Base-by-base conservation (phyloP, 1,140 invertebrate genomes). In the Vollenhovia emeryi region DNA sequence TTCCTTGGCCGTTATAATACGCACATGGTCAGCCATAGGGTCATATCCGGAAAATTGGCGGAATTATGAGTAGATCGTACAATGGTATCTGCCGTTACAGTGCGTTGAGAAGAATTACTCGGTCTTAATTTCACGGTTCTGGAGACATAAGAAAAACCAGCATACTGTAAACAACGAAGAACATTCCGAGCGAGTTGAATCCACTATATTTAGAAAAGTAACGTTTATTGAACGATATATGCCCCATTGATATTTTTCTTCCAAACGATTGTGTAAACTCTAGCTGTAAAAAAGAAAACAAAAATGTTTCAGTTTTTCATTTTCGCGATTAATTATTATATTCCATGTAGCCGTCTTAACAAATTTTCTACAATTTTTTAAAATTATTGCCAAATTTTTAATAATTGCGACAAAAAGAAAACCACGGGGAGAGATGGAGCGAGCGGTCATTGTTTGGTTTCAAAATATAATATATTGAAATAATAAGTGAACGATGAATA, bases 61-160 rank as follows among this genome's bases (percentile, higher is more conserved):
- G 27, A 73, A 71, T 73, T 82, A 82, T 33, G 36, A 71, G 33
- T 2, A n/a, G 4, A 27, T 45, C 36, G 6, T 24, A 57, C 60
- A 55, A 55, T 52, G 21, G 33, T 43, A 8, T 11, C 21, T 30
- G 21, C 33, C 18, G 33, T 55, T 71, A 45, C n/a, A 57, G 8
- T 43, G 11, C 13, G 21, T 55, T 40, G 24, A 45, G 11, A 55
- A 66, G 71, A 59, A 68, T 73, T 66, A 40, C 21, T 69, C 59
- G 59, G n/a, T n/a, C 21, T 66, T 87, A 78, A 87, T 74, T 87
- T 87, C 64, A 85, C 64, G 33, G 24, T 27, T 66, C 13, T 27
- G 5, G 40, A 75, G 27, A 60, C 40, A 27, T 52, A 48, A 74
- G 45, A 48, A 85, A 52, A 50, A 52, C 68, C n/a, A 75, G 6